Conservation (phyloP, 2,113 vertebrate genomes). For the Chloropsis cyanopogon region DNA sequence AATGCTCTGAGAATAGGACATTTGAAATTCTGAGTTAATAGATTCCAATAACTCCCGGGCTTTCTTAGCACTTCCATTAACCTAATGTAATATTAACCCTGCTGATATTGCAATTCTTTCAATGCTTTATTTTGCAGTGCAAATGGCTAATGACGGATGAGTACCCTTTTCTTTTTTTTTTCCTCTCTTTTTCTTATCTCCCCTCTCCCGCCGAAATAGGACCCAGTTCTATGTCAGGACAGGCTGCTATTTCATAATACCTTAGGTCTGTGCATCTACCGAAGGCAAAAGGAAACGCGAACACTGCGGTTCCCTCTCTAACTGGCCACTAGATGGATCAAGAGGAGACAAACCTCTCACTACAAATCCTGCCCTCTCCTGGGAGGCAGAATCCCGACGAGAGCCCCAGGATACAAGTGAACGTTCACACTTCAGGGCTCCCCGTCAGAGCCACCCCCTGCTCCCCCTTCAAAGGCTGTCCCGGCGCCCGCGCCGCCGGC, state of each 20-base stretch:
- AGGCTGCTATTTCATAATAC: background rate
- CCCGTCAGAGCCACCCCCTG: background rate
- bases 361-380: background rate
- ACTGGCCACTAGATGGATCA: background rate
- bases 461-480: background rate
- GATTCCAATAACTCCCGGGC: background rate
- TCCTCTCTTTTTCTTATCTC: background rate
- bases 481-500: background rate
- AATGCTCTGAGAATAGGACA: background rate
- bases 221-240: background rate
- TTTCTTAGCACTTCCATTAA: background rate
- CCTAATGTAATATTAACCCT: background rate
- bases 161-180: too few species aligned
- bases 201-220: background rate
- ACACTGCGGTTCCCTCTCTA: background rate
- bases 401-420: fast-evolving
- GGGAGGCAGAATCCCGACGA: background rate
- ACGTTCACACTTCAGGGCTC: fast-evolving
- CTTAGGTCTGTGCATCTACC: background rate
- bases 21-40: background rate
- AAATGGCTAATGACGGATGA: background rate
- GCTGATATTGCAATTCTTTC: background rate
- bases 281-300: too few species aligned
- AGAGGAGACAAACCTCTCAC: background rate
- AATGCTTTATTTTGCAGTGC: background rate